Base-by-base conservation (phyloP, 1,140 invertebrate genomes). In the Penaeus indicus region DNA sequence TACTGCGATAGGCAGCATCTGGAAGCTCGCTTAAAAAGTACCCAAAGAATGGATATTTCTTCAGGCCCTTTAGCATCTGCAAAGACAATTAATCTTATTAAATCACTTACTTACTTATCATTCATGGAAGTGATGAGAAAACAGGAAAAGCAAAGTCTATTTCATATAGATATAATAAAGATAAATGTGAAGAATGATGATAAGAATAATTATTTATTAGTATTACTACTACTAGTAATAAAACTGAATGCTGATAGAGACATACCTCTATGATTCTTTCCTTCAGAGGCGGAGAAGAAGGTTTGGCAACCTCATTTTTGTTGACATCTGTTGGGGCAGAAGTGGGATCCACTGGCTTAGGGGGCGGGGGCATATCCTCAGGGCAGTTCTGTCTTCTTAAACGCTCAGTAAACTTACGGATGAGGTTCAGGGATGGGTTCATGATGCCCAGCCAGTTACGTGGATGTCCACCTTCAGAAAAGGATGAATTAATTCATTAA, bases 401-500 rank as follows among this genome's bases (percentile, higher is more conserved):
- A 27, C 90, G 60, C 16, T 90, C 90, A 38, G 82, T 79, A 83
- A 90, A 90, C 38, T 77, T 86, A 62, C 86, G 86, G 61, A 90
- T 89, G n/a, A 90, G 78, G 32, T 88, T 88, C 47, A 90, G 63
- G 54, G 85, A 88, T 63, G 90, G 90, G 38, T 88, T 90, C 77
- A 90, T 72, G 63, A 90, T 87, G 38, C 86, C 83, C 25, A 88
- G 64, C 90, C 90, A 90, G 83, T 90, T 90, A 18, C 90, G 85
- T 16, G 90, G 90, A 83, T 90, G 90, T 16, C 90, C 90, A 82
- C 90, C 90, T 90, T 54, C 22, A 25, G 32, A 4, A 83, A 27
- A 75, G 47, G 25, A 69, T 21, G 19, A n/a, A 18, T 63, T 0
- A 84, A 69, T 47, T 18, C 0, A 67, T 5, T 47, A 19, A 67